A percentile compares a stretch with the other conserved stretches of the same genome.
phyloP scores from a whole-genome alignment of 2,113 vertebrate species.

The Phalacrocorax brasilianus region DNA sequence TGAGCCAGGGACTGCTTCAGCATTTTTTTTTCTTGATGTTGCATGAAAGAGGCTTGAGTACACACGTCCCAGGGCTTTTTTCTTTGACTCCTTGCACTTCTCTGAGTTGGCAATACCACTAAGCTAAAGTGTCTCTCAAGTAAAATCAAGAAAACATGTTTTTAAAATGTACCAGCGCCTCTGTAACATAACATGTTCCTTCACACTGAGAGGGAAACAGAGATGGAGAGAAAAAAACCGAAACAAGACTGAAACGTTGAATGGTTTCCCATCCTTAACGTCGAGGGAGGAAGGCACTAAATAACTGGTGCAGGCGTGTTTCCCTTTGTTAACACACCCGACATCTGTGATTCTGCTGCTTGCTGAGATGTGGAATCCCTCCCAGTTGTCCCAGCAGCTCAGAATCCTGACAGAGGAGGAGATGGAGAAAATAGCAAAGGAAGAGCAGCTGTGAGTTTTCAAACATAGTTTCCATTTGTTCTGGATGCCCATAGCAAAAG shows the following conservation, averaged over 20 bases:
- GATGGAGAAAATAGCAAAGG: not conserved
- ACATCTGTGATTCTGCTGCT: not conserved
- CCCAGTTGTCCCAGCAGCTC: slow-evolving; percentile 31
- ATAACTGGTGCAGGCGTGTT: not conserved
- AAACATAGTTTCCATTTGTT: slow-evolving; percentile 51
- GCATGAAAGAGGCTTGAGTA: not conserved
- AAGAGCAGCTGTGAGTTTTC: slow-evolving; percentile 58
- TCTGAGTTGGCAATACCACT: not conserved
- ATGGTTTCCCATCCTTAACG: not conserved
- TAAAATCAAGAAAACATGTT: not conserved
- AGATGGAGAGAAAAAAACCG: not conserved
- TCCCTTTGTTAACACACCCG: not conserved
- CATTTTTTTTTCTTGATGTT: not conserved
- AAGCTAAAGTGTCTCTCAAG: not conserved
- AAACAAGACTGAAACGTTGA: not conserved
- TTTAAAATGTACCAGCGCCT: not conserved
- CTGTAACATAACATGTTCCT: not conserved
- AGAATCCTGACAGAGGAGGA: slow-evolving; percentile 12
- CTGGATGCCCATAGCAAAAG: not conserved
- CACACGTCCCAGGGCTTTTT: not conserved
- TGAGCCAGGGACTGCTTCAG: not conserved
- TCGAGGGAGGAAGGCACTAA: not conserved
- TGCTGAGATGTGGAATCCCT: not conserved
- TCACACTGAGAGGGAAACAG: not conserved
- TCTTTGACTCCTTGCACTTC: not conserved